These are phyloP conservation scores for Armadillidium nasatum DNA, from an alignment of 1,140 invertebrate species.

Conservation along the genomic window DNA sequence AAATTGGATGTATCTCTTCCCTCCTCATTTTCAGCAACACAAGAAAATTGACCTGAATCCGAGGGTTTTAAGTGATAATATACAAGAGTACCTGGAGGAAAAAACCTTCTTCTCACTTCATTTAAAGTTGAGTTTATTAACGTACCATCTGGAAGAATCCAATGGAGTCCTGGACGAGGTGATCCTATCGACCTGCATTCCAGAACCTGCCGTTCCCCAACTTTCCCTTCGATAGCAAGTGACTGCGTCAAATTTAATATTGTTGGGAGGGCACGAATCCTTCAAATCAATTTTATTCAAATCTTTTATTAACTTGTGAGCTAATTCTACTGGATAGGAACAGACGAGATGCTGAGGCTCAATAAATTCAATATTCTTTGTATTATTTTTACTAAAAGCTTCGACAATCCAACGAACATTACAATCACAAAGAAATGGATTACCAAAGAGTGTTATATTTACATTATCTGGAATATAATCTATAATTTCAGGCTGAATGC, in stretches of 20 bases:
- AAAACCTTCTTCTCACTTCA: slow-evolving; percentile 47
- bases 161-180: slow-evolving; percentile 49
- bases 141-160: slow-evolving; percentile 51
- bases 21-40: slow-evolving; percentile 46
- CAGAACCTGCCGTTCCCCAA: slow-evolving; percentile 50
- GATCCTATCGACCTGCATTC: slow-evolving; percentile 52
- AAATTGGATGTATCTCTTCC: slow-evolving; percentile 40
- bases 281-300: slow-evolving; percentile 47
- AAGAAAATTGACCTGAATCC: slow-evolving; percentile 47
- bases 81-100: slow-evolving; percentile 47
- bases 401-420: slow-evolving; percentile 52
- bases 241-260: slow-evolving; percentile 39
- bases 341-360: slow-evolving; percentile 49
- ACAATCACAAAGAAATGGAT: slow-evolving; percentile 54
- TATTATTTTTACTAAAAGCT: slow-evolving; percentile 31
- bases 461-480: slow-evolving; percentile 46
- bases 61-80: slow-evolving; percentile 48
- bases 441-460: slow-evolving; percentile 50
- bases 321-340: slow-evolving; percentile 45
- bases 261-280: slow-evolving; percentile 40
- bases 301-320: slow-evolving; percentile 46
- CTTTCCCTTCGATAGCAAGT: slow-evolving; percentile 46
- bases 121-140: slow-evolving; percentile 47
- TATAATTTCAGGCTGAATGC: slow-evolving; percentile 47
- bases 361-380: slow-evolving; percentile 25